These are phyloP conservation scores for Pherbina coryleti DNA, from an alignment of 2,888 invertebrate species.

Conservation along the genomic window DNA sequence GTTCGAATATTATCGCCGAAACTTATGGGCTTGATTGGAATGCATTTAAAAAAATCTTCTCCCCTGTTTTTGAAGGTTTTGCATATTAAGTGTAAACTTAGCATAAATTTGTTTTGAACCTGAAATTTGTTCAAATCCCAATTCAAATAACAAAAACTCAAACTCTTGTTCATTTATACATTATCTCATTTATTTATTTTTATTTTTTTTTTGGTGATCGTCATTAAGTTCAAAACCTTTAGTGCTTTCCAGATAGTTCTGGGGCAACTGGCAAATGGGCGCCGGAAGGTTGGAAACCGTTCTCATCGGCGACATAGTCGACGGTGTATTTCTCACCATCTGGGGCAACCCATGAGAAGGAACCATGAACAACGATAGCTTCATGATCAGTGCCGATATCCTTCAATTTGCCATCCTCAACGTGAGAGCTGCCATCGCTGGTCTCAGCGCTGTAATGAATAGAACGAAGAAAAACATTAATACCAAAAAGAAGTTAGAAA, in stretches of 20 bases:
- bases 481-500: not conserved
- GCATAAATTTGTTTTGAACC: no score
- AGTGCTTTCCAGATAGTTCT: not conserved
- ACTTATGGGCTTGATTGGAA: no score
- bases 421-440: conserved; percentile 53
- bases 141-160: not conserved
- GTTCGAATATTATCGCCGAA: no score
- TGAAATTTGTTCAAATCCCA: no score
- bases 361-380: conserved; percentile 54
- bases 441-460: conserved; percentile 47
- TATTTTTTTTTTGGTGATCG: not conserved
- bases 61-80: no score
- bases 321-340: conserved; percentile 66
- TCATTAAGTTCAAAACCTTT: no score
- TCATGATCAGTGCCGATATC: conserved; percentile 51
- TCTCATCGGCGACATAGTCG: conserved; percentile 71
- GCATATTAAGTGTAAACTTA: no score
- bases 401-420: conserved; percentile 52
- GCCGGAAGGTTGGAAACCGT: conserved; percentile 70
- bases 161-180: not conserved
- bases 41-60: no score
- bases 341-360: conserved; percentile 52
- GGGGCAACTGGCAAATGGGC: conserved; percentile 55
- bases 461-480: not conserved
- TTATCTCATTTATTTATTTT: not conserved